These are phyloP conservation scores for Propithecus deckenii DNA, from an alignment of 2,797 vertebrate genomes.

Conservation along the genomic window DNA sequence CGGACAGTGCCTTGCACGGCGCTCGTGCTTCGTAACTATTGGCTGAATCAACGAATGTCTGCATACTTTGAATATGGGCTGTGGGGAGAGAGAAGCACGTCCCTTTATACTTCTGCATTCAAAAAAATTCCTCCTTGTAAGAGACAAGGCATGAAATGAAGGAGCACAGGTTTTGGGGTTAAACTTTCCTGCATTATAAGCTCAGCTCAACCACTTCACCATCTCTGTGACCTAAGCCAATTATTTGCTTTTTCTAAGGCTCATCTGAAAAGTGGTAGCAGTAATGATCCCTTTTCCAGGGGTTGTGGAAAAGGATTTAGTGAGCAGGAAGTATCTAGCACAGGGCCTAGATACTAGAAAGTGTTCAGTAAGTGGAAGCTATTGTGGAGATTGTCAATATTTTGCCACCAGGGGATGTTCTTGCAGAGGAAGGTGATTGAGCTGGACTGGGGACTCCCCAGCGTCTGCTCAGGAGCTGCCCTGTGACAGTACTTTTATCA, in stretches of 20 bases:
- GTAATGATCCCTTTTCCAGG: not conserved
- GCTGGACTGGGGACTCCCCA: not conserved
- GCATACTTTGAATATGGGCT: not conserved
- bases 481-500: not conserved
- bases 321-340: not conserved
- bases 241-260: not conserved
- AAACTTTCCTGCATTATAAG: not conserved
- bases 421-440: not conserved
- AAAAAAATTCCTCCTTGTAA: not conserved
- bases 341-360: not conserved
- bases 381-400: not conserved
- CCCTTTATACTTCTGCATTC: not conserved
- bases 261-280: not conserved
- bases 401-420: not conserved
- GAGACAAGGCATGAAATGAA: not conserved
- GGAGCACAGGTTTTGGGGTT: not conserved
- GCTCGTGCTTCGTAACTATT: accelerated
- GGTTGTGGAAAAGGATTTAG: not conserved
- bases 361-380: not conserved
- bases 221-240: not conserved
- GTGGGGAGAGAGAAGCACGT: not conserved
- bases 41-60: not conserved
- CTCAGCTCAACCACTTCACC: not conserved
- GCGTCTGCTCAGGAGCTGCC: not conserved
- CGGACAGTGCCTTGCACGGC: not conserved